Evolutionary conservation across 2,888 invertebrate genomes (phyloP), one percentile per base, ranked within the genome.

Genomic region (Xestia sexstrigata): DNA sequence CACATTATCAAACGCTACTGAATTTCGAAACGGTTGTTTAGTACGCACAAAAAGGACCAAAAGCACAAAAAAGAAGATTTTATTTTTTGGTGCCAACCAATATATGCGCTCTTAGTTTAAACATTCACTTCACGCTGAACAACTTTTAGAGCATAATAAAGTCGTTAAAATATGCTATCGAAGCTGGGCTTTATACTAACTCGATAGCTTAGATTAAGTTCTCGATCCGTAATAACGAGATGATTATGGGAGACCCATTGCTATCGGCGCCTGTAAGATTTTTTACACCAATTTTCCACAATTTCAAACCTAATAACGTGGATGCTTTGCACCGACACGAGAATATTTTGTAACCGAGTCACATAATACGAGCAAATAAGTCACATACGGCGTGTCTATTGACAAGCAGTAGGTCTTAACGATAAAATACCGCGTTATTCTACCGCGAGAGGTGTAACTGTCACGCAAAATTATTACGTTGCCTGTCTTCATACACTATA

Each of bases 341-440:
- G 79, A 70, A 81, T 79, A 82, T 87, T 88, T 84, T 80, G 82
- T 80, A 87, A 78, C 82, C 84, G 42, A 81, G 87, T 84, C 87
- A 89, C 89, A 87, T 84, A 86, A 79, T 81, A 78, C 76, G 82
- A 81, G 83, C 81, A 86, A 87, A 88, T 89, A 89, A 88, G 87
- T 83, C 82, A 87, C 86, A 84, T 84, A 81, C 85, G 81, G 74
- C 68, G 80, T 78, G 76, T 80, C 73, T 87, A 88, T 89, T 88
- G 89, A 89, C 89, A 89, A 87, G 84, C 82, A 84, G 84, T 83
- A 82, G 71, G 73, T 79, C 83, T 83, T 84, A 89, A 89, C 84
- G 89, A 89, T 88, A 87, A 88, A 86, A 88, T 89, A 89, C 78
- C 81, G 81, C 71, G 78, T 82, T 86, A 86, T 86, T 88, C 84